Conservation (phyloP, 2,797 vertebrate species). For the Aphelocoma californica region DNA sequence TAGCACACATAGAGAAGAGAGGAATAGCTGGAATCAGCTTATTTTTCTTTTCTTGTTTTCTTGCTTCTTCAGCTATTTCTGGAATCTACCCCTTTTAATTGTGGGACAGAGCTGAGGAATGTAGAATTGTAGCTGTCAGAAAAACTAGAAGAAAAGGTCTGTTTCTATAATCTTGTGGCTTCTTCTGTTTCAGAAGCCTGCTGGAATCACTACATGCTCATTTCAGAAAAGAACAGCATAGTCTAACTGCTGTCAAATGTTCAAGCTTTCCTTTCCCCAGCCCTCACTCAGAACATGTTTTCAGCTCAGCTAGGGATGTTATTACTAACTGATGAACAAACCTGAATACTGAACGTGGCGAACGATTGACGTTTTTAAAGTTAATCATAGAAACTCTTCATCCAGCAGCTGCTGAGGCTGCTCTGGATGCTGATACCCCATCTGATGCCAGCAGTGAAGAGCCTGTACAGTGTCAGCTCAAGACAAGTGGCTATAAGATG, state of each 20-base stretch:
- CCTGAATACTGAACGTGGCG: background rate
- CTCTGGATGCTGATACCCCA: slow-evolving; percentile 27
- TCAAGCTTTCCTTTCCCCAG: slow-evolving; percentile 20
- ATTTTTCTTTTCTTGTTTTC: slow-evolving; percentile 49
- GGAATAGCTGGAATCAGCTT: slow-evolving; percentile 41
- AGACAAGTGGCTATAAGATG: slow-evolving; percentile 36
- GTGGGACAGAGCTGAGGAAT: background rate
- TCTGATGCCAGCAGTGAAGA: background rate
- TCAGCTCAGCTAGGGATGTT: slow-evolving; percentile 31
- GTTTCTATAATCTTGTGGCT: background rate
- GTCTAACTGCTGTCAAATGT: slow-evolving; percentile 16
- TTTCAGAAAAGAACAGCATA: slow-evolving; percentile 30
- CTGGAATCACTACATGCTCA: background rate
- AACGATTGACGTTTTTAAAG: slow-evolving; percentile 26
- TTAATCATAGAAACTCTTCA: slow-evolving; percentile 58
- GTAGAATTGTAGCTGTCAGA: slow-evolving; percentile 18
- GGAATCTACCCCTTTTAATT: slow-evolving; percentile 2
- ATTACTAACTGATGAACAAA: slow-evolving; percentile 58
- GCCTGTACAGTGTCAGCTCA: background rate
- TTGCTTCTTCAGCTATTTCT: slow-evolving; percentile 42
- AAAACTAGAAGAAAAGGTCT: slow-evolving; percentile 38
- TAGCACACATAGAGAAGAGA: background rate
- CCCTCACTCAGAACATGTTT: slow-evolving; percentile 7
- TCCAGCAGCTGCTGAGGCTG: slow-evolving; percentile 43
- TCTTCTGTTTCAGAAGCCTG: background rate